Conservation (phyloP, 2,113 vertebrate species). For the Sturnus vulgaris region DNA sequence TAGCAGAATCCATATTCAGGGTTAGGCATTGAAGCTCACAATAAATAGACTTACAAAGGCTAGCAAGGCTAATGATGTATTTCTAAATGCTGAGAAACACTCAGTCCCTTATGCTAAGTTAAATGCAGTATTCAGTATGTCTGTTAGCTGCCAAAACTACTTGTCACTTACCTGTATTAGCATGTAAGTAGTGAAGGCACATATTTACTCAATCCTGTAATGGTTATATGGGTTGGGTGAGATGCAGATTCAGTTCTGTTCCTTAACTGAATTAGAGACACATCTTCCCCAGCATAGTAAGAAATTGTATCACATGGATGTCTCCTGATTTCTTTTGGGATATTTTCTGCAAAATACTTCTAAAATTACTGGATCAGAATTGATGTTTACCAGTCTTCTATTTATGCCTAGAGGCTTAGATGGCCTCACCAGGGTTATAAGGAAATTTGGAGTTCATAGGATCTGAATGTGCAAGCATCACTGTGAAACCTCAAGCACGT, state of each 20-base stretch:
- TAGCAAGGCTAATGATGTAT: background rate
- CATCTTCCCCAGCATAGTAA: background rate
- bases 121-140: background rate
- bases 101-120: background rate
- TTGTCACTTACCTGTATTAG: background rate
- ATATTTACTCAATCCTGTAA: background rate
- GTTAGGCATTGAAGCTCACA: background rate
- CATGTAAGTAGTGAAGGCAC: background rate
- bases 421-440: background rate
- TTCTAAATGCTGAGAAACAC: background rate
- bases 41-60: background rate
- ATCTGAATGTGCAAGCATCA: background rate
- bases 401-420: background rate
- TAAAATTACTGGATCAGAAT: background rate
- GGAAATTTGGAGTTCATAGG: background rate
- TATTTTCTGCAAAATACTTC: background rate
- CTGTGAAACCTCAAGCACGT: background rate
- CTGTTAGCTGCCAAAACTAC: background rate
- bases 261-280: background rate
- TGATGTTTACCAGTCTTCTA: background rate
- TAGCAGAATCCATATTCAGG: background rate
- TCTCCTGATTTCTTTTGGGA: background rate
- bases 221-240: background rate
- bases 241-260: background rate
- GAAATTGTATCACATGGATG: background rate